phyloP scores from a whole-genome alignment of 1,140 invertebrate species.

The Pygmarrhopalites habei region DNA sequence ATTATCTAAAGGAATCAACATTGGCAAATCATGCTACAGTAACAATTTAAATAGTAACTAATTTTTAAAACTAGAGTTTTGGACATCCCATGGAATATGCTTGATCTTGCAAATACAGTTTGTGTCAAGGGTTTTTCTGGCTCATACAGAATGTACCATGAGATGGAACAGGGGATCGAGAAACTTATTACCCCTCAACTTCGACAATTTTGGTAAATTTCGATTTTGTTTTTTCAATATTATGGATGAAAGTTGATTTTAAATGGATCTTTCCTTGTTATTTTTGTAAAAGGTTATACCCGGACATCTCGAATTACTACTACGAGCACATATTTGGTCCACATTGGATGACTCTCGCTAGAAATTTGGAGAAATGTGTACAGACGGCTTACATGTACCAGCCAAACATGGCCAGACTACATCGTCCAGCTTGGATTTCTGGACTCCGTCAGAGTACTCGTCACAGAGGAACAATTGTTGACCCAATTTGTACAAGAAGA shows the following conservation, averaged over 20 bases:
- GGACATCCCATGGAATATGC: conserved; percentile 26
- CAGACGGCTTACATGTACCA: conserved; percentile 13
- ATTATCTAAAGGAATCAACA: too few species aligned
- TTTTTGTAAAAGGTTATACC: conserved; percentile 8
- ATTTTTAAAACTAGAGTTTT: too few species aligned
- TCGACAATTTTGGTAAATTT: conserved; percentile 12
- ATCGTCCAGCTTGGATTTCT: conserved; percentile 12
- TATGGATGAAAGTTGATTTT: background rate
- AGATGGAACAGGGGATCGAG: conserved; percentile 27
- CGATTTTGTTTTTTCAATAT: background rate
- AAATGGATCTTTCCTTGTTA: background rate
- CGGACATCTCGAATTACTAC: background rate
- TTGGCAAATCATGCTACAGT: too few species aligned
- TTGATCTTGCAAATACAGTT: conserved; percentile 13
- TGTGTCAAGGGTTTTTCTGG: conserved; percentile 17
- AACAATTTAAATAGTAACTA: too few species aligned
- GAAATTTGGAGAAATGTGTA: conserved; percentile 24
- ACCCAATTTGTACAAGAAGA: background rate
- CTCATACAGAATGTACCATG: conserved; percentile 21
- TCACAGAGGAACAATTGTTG: background rate
- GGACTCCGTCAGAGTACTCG: background rate
- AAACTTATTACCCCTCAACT: conserved; percentile 22
- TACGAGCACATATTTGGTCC: conserved; percentile 19
- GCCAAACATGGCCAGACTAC: conserved; percentile 7
- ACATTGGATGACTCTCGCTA: conserved; percentile 5